Evolutionary conservation across 2,797 vertebrate species (phyloP), one percentile per base, ranked within the genome.

Genomic region (Eulemur albifrons): DNA sequence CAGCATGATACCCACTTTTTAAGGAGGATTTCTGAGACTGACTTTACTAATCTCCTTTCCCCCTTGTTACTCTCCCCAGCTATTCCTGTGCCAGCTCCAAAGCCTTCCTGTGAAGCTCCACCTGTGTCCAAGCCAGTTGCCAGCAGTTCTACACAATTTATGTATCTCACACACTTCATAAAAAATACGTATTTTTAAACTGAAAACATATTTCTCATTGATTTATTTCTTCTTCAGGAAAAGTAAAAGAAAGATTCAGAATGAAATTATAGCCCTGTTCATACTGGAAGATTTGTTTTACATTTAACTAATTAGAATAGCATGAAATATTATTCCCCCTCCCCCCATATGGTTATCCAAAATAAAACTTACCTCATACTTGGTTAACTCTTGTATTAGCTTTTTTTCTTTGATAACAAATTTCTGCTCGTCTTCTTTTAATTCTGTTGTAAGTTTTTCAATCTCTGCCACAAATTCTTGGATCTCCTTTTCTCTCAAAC

Each of bases 311-410:
- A 45, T 85, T 75, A 69, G 52, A 79, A 82, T 48, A 59, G 23
- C 50, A 89, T 32, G 15, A 38, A 59, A 10, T 59, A 75, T 18
- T 40, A 38, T 85, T 20, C 1, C 11, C 30, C 5, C 13, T 45
- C 25, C 14, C 32, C 32, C 12, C 7, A 40, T 17, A 75, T 0
- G 70, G 12, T 18, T n/a, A 67, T 82, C 11, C 80, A 7, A 52
- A 95, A 93, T 67, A 65, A 90, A 72, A 93, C 85, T 98, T 98
- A 98, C 98, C 98, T 98, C 94, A 67, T 69, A 96, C 5, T n/a
- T 97, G 70, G 0, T 96, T 96, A 95, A 76, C 52, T 85, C 73
- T 77, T 54, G 11, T 76, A 97, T 94, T 94, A 98, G 86, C 43
- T 40, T 21, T 81, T 81, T 91, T 91, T 98, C 96, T 69, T 73